A percentile compares a stretch with the other conserved stretches of the same genome.
Evolutionary conservation across 2,113 vertebrate genomes (phyloP).

Genomic region (Erythrolamprus reginae): DNA sequence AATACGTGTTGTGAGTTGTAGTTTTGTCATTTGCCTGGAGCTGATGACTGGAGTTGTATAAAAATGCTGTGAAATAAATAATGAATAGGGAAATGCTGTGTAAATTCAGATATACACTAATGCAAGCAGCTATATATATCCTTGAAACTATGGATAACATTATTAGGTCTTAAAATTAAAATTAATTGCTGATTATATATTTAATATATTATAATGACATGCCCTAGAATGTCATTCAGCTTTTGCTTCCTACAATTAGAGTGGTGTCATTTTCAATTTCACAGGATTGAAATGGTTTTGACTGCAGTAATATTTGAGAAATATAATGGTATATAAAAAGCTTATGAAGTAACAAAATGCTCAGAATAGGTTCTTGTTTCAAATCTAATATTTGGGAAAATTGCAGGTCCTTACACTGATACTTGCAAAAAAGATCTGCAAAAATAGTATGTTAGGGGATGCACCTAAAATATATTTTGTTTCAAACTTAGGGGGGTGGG

Average conservation of each 20-base stretch:
- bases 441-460: not conserved
- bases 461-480: not conserved
- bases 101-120: not conserved
- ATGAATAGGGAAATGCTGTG: not conserved
- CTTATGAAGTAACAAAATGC: not conserved
- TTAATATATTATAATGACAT: not conserved
- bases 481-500: not conserved
- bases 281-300: not conserved
- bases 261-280: not conserved
- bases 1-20: not conserved
- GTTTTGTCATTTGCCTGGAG: not conserved
- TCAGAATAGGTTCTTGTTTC: not conserved
- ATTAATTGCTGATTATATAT: not conserved
- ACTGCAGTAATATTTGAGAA: not conserved
- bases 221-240: not conserved
- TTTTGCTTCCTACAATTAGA: not conserved
- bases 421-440: not conserved
- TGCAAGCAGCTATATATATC: not conserved
- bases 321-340: slow-evolving; percentile 1
- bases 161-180: not conserved
- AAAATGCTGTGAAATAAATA: not conserved
- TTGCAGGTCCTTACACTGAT: not conserved
- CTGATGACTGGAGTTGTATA: not conserved
- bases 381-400: not conserved
- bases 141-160: not conserved